Evolutionary conservation across 2,888 invertebrate species (phyloP).

Genomic region (Altica lythri): DNA sequence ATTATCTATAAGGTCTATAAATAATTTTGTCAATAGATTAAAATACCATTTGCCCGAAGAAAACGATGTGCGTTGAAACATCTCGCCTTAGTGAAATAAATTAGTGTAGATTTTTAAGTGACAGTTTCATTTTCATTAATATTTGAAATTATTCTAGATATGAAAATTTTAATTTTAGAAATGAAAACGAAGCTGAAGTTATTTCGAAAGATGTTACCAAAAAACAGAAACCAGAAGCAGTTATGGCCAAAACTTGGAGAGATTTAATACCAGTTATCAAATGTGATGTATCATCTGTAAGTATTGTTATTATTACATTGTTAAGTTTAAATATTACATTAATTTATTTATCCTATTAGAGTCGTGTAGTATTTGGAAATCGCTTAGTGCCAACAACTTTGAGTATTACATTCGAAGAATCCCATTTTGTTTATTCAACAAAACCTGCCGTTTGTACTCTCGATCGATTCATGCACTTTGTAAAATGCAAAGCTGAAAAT

Average conservation of each 20-base stretch:
- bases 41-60: too few species aligned
- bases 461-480: conserved; percentile 94
- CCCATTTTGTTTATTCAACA: conserved; percentile 92
- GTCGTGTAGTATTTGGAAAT: conserved; percentile 94
- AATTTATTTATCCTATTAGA: conserved; percentile 59
- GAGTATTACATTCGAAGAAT: conserved; percentile 90
- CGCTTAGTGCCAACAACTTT: conserved; percentile 91
- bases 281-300: conserved; percentile 84
- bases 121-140: too few species aligned
- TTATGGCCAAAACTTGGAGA: conserved; percentile 89
- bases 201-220: conserved; percentile 39
- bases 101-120: too few species aligned
- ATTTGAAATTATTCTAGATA: neutral
- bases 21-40: too few species aligned
- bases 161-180: conserved; percentile 28
- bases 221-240: conserved; percentile 73
- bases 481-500: conserved; percentile 93
- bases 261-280: conserved; percentile 97
- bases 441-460: conserved; percentile 92
- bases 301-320: conserved; percentile 47
- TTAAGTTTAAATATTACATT: too few species aligned
- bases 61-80: too few species aligned
- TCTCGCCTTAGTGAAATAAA: too few species aligned
- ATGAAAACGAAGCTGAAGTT: conserved; percentile 40
- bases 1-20: too few species aligned